Percentiles rank a stretch among this genome's conserved stretches.
Evolutionary conservation across 2,888 invertebrate genomes (phyloP).

Genomic region (Lycaena phlaeas): DNA sequence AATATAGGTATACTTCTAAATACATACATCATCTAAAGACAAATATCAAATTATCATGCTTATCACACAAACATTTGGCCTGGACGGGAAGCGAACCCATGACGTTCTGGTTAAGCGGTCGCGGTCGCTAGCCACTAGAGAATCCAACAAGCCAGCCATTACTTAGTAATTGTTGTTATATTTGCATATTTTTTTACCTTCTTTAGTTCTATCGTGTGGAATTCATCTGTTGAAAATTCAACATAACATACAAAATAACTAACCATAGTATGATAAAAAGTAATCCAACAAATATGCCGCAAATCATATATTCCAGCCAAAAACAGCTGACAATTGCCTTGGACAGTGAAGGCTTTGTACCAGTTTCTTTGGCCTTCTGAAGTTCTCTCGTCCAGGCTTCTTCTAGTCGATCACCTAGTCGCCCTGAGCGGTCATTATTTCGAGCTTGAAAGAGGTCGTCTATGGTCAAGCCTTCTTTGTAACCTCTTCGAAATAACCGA

Average conservation of each 20-base stretch:
- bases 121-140: too few relatives aligned
- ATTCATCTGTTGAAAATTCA: too few relatives aligned
- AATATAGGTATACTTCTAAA: too few relatives aligned
- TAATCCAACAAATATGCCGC: constrained; percentile 72
- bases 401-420: constrained; percentile 77
- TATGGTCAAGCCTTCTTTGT: constrained; percentile 73
- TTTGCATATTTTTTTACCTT: too few relatives aligned
- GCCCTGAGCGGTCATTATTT: constrained; percentile 74
- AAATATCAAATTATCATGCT: too few relatives aligned
- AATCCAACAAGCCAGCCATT: too few relatives aligned
- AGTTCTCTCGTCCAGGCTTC: constrained; percentile 77
- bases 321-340: constrained; percentile 75
- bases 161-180: too few relatives aligned
- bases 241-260: constrained; percentile 18
- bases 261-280: constrained; percentile 75
- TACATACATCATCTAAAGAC: too few relatives aligned
- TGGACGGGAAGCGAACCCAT: too few relatives aligned
- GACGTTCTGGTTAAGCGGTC: too few relatives aligned
- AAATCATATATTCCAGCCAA: constrained; percentile 72
- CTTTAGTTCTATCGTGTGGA: too few relatives aligned
- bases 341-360: constrained; percentile 73
- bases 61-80: too few relatives aligned
- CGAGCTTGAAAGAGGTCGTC: constrained; percentile 78
- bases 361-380: constrained; percentile 49
- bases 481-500: constrained; percentile 76